Base-by-base conservation (phyloP, 1,140 invertebrate species). In the Pristionchus pacificus region DNA sequence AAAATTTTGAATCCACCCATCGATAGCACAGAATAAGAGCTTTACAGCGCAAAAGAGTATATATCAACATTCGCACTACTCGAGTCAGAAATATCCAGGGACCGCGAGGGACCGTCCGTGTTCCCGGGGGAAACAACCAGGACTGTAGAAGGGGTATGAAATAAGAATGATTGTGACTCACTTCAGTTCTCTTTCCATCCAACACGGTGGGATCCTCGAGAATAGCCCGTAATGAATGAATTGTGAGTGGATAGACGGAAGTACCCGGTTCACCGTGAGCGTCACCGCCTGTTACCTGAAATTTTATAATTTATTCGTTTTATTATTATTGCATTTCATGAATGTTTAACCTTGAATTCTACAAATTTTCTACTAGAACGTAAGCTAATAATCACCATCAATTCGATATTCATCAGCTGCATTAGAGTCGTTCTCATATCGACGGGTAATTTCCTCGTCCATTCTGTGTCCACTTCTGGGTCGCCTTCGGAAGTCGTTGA, bases 391-490 rank as follows among this genome's bases (percentile, higher is more conserved):
- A n/a, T 57, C 59, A 80, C 79, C 38, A 83, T 74, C 13, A 84
- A 64, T 49, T 82, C 80, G 24, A 82, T 77, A 69, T 82, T 82
- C 76, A 84, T 74, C 24, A 82, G 63, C 62, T 82, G 80, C 77
- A 82, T 84, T 3, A 82, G 80, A 13, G 82, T 74, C 14, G 80
- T 82, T 19, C 82, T 55, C 80, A 82, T 82, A 33, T 82, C 80
- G 28, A 82, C 80, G 30, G 80, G 80, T 24, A 82, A 65, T 65
- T 82, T 82, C 55, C 80, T 66, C 29, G 82, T 74, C 80, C 80
- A 82, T 60, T 82, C 76, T 57, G 76, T 70, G 59, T 81, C 80
- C 13, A 76, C 65, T 19, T 67, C 61, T 10, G 63, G 74, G 25
- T 72, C 68, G 30, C 79, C 77, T 31, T 72, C 79, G 25, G 83